Conservation (phyloP, 2,797 vertebrate genomes). For the Echiichthys vipera region DNA sequence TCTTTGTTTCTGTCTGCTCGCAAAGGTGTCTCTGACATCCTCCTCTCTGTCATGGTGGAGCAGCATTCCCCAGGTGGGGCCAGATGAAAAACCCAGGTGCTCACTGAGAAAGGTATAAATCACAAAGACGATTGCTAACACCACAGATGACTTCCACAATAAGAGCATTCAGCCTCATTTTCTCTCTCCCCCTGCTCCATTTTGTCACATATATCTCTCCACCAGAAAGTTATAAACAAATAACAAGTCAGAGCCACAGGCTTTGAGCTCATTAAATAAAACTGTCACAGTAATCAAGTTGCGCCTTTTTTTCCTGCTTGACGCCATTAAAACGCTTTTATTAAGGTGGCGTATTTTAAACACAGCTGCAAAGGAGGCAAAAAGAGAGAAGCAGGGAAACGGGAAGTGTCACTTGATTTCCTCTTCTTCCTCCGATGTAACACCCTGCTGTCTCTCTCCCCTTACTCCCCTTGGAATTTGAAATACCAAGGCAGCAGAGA, state of each 20-base stretch:
- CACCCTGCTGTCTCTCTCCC: conserved; percentile 62
- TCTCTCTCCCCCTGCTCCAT: conserved; percentile 48
- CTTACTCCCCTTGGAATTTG: conserved; percentile 73
- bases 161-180: conserved; percentile 39
- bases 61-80: conserved; percentile 21
- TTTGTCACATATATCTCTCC: conserved; percentile 73
- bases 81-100: conserved; percentile 50
- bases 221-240: conserved; percentile 77
- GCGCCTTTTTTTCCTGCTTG: conserved; percentile 57
- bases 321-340: conserved; percentile 72
- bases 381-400: conserved; percentile 33
- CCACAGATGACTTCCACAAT: conserved; percentile 39
- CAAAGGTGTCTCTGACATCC: conserved; percentile 64
- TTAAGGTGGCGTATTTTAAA: conserved; percentile 72
- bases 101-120: conserved; percentile 58
- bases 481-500: conserved; percentile 80
- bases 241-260: conserved; percentile 67
- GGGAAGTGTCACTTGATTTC: conserved; percentile 60
- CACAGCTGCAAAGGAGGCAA: conserved; percentile 59
- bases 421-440: conserved; percentile 50
- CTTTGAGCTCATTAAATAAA: conserved; percentile 82
- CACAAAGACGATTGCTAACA: conserved; percentile 44
- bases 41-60: conserved; percentile 19
- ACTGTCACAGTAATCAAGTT: conserved; percentile 78
- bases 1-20: conserved; percentile 62